phyloP scores from a whole-genome alignment of 2,113 vertebrate genomes.

The Petroica traversi region DNA sequence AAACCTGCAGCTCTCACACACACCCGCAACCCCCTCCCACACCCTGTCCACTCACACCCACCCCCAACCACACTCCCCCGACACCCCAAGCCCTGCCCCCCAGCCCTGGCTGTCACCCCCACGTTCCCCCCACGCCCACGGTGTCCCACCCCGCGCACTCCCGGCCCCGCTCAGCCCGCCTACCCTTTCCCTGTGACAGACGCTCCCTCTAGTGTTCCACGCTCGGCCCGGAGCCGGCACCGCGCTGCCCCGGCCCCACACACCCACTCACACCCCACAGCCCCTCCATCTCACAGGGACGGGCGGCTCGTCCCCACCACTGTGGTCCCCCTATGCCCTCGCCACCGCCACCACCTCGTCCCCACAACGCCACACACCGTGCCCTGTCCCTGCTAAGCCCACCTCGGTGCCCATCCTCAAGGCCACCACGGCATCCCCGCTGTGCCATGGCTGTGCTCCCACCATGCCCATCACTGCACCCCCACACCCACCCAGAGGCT shows the following conservation, averaged over 20 bases:
- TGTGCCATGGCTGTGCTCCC: neutral
- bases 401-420: neutral
- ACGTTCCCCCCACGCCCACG: neutral
- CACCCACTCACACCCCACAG: neutral
- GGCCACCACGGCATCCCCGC: neutral
- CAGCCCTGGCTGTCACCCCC: neutral
- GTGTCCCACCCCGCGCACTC: neutral
- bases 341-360: neutral
- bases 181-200: neutral
- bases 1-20: neutral
- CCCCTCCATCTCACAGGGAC: neutral
- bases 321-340: too few species aligned
- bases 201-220: slow-evolving; percentile 37
- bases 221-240: neutral
- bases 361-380: neutral
- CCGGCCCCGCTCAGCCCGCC: neutral
- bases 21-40: neutral
- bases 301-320: neutral
- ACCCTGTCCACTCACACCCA: neutral
- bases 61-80: neutral
- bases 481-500: neutral
- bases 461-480: neutral
- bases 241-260: neutral
- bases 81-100: neutral
- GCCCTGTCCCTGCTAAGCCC: neutral